A percentile compares a stretch with the other conserved stretches of the same genome.
Conservation (phyloP, 1,140 invertebrate genomes). For the Conopomorpha cramerella region DNA sequence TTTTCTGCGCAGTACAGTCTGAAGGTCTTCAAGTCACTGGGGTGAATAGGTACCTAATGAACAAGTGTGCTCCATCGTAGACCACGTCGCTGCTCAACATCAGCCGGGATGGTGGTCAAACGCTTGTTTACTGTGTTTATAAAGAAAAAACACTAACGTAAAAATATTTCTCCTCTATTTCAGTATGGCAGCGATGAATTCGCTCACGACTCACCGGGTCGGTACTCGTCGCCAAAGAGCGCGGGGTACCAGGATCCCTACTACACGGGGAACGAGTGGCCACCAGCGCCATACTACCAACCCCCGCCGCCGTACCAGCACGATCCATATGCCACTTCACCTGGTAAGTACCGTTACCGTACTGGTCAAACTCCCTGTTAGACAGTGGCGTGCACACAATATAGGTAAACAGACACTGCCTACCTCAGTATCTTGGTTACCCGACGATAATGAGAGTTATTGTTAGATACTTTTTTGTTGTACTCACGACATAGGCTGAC, state of each 20-base stretch:
- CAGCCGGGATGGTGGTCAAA: too few relatives aligned
- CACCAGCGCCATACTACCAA: slow-evolving; percentile 56
- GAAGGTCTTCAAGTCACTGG: not conserved
- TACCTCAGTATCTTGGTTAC: slow-evolving; percentile 59
- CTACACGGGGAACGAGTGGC: slow-evolving; percentile 60
- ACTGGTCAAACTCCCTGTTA: slow-evolving; percentile 10
- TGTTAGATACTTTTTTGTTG: too few relatives aligned
- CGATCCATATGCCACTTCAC: slow-evolving; percentile 63
- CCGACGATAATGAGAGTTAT: slow-evolving; percentile 32
- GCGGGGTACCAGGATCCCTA: slow-evolving; percentile 63
- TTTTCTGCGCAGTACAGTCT: too few relatives aligned
- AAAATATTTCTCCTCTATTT: slow-evolving; percentile 33
- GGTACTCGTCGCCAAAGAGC: slow-evolving; percentile 84
- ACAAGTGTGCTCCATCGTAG: too few relatives aligned
- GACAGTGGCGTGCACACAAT: slow-evolving; percentile 62
- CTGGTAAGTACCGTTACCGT: slow-evolving; percentile 21
- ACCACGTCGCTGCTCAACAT: too few relatives aligned
- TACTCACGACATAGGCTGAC: too few relatives aligned
- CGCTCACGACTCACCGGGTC: slow-evolving; percentile 73
- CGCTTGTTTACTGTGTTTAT: too few relatives aligned
- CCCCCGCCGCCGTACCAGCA: slow-evolving; percentile 61
- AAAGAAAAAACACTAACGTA: not conserved
- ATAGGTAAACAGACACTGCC: slow-evolving; percentile 65
- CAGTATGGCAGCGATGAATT: slow-evolving; percentile 91
- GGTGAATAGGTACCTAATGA: too few relatives aligned